A percentile compares a stretch with the other conserved stretches of the same genome.
These are phyloP conservation scores for Acropora tenuis DNA, from an alignment of 64 coral and sea anemone genomes.

Conservation along the genomic window DNA sequence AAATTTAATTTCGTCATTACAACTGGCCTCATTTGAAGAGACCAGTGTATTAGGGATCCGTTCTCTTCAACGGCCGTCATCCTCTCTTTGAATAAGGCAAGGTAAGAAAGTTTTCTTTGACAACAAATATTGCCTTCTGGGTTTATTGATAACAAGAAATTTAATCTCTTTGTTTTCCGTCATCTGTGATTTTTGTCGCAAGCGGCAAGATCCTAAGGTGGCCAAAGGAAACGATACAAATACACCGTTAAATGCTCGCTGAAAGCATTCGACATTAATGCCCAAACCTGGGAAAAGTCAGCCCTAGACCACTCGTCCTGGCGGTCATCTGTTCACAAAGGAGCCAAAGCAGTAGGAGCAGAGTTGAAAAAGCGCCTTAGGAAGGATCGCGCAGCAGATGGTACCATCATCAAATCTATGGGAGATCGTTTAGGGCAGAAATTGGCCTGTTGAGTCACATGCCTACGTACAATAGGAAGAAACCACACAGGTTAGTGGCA, in stretches of 20 bases:
- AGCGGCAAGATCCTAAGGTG: slow-evolving; percentile 8
- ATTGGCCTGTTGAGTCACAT: slow-evolving; percentile 31
- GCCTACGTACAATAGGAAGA: neutral
- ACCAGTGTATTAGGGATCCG: too few species aligned
- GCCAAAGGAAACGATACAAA: slow-evolving; percentile 50
- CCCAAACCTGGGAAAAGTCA: slow-evolving; percentile 11
- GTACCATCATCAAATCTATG: slow-evolving; percentile 2
- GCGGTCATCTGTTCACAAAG: slow-evolving; percentile 18
- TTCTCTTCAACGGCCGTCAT: too few species aligned
- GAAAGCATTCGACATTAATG: neutral
- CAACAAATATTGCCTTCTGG: too few species aligned
- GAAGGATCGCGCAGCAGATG: slow-evolving; percentile 7
- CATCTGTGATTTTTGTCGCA: too few species aligned
- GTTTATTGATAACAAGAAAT: too few species aligned
- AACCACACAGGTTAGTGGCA: slow-evolving; percentile 14
- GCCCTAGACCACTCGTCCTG: neutral
- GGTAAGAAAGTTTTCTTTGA: too few species aligned
- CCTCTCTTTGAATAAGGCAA: too few species aligned
- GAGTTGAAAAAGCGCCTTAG: slow-evolving; percentile 5
- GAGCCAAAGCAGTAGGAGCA: slow-evolving; percentile 6
- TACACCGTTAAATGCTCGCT: slow-evolving; percentile 23
- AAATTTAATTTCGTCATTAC: too few species aligned
- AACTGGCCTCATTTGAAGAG: too few species aligned
- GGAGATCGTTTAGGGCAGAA: neutral
- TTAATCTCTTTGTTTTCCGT: too few species aligned